Percentiles rank a stretch among this genome's conserved stretches.
Conservation (phyloP, 1,140 invertebrate species). For the Asbolus verrucosus region DNA sequence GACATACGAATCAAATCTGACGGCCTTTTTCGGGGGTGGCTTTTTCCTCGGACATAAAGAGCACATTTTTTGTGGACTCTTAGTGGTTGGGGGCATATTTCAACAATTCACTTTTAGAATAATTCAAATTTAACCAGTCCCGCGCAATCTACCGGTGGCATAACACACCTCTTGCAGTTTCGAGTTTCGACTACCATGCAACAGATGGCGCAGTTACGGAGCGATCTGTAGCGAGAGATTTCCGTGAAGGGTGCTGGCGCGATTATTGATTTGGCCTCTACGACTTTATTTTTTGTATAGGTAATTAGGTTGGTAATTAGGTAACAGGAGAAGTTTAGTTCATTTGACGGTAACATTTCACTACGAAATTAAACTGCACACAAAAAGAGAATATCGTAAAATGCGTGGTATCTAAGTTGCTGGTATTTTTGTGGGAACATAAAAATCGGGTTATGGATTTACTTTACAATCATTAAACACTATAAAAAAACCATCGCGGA, state of each 20-base stretch:
- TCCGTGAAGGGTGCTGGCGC: no score
- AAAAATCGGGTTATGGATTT: no score
- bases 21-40: constrained; percentile 69
- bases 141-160: constrained; percentile 11
- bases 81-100: constrained; percentile 50
- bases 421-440: no score
- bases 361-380: no score
- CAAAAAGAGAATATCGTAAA: no score
- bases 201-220: constrained; percentile 23
- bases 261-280: constrained; percentile 16
- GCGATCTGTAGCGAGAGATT: constrained; percentile 1
- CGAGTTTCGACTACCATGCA: background rate
- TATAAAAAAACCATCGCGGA: no score
- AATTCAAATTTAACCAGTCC: constrained; percentile 3
- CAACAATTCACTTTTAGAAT: background rate
- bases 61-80: constrained; percentile 67
- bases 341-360: background rate
- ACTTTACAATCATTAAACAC: no score
- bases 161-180: constrained; percentile 12
- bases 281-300: background rate
- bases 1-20: constrained; percentile 72
- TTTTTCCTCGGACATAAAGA: constrained; percentile 72
- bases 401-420: no score
- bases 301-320: background rate
- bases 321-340: background rate